Evolutionary conservation across 2,113 vertebrate species (phyloP).

Genomic region (human): GRCh38 chr3:132364501-132365000

Average conservation of each 20-base stretch:
- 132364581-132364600: neutral
- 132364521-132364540: slow-evolving; percentile 1
- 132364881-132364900: neutral
- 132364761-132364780: neutral
- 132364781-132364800: neutral
- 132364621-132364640: neutral
- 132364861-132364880: neutral
- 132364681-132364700: neutral
- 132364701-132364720: neutral
- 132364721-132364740: neutral
- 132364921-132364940: neutral
- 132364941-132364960: neutral
- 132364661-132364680: neutral
- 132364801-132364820: neutral
- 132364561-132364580: neutral
- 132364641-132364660: neutral
- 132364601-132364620: neutral
- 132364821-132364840: neutral
- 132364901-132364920: neutral
- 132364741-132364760: neutral
- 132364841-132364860: neutral
- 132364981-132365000: neutral
- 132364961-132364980: neutral
- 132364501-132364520: neutral
- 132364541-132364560: neutral